These are phyloP conservation scores for Amazona vittata DNA, from an alignment of 2,113 vertebrate genomes.

Conservation along the genomic window DNA sequence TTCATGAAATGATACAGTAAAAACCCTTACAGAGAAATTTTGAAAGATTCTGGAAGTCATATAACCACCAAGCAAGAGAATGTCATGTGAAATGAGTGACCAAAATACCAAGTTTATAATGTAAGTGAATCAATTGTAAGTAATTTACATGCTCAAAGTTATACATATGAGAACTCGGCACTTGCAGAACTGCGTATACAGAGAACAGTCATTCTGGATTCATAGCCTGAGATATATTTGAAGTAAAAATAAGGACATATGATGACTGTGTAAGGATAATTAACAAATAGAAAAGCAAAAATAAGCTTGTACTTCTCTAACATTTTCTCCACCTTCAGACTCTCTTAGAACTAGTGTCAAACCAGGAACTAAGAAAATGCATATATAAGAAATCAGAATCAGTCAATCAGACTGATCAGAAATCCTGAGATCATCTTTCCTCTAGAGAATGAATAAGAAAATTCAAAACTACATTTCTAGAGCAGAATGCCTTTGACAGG, in stretches of 20 bases:
- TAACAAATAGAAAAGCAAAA: background rate
- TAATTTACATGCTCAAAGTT: background rate
- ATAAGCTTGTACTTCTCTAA: background rate
- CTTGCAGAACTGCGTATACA: background rate
- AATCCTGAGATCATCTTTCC: background rate
- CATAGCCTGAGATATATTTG: background rate
- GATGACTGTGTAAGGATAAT: background rate
- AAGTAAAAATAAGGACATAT: background rate
- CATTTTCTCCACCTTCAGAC: background rate
- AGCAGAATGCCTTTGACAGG: conserved; percentile 63
- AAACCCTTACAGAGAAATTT: background rate
- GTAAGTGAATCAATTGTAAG: background rate
- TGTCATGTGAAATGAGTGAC: background rate
- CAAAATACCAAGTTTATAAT: background rate
- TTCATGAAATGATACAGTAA: background rate
- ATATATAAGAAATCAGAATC: background rate
- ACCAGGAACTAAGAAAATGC: background rate
- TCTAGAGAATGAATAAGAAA: conserved; percentile 40
- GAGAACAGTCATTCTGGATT: background rate
- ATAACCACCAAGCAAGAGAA: background rate
- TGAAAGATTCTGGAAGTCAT: background rate
- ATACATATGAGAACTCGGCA: fast-evolving
- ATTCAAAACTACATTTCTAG: conserved; percentile 19
- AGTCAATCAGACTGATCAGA: background rate
- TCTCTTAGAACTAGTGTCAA: background rate